These are phyloP conservation scores for Pelochelys cantorii DNA, from an alignment of 2,797 vertebrate genomes.

Conservation along the genomic window DNA sequence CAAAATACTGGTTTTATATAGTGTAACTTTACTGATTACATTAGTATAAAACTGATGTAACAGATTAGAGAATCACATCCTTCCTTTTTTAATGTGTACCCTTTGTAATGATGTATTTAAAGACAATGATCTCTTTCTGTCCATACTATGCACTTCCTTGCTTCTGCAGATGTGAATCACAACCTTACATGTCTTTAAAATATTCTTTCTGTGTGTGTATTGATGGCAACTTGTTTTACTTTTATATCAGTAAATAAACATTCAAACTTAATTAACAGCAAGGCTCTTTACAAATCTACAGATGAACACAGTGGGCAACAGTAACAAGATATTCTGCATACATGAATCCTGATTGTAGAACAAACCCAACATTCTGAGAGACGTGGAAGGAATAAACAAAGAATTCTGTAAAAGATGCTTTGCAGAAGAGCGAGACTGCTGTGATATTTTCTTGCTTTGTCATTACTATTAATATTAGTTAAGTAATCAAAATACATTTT, in stretches of 20 bases:
- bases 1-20: background rate
- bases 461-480: background rate
- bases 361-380: background rate
- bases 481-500: background rate
- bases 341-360: background rate
- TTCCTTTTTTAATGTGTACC: background rate
- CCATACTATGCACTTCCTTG: background rate
- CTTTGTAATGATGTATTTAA: background rate
- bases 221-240: background rate
- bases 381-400: background rate
- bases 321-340: background rate
- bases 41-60: background rate
- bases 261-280: background rate
- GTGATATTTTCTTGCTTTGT: background rate
- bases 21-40: background rate
- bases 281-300: background rate
- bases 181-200: background rate
- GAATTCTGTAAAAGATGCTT: background rate
- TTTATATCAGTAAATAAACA: background rate
- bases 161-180: background rate
- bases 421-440: background rate
- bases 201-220: background rate
- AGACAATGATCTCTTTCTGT: background rate
- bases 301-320: background rate
- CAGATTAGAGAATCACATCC: background rate